Evolutionary conservation across 1,140 invertebrate genomes (phyloP), one percentile per base, ranked within the genome.

Genomic region (Laodelphax striatellus): DNA sequence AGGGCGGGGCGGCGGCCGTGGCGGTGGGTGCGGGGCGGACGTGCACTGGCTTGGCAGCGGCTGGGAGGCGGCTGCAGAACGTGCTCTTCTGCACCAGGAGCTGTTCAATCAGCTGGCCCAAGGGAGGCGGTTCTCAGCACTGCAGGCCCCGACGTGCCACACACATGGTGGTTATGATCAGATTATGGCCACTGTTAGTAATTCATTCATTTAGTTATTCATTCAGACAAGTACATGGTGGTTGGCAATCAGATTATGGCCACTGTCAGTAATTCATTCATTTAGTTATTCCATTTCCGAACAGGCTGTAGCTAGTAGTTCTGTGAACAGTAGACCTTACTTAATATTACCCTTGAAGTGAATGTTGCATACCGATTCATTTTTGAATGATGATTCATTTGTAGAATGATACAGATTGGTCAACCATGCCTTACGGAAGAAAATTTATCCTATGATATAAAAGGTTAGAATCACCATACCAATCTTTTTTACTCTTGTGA

Each of bases 21-120:
- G 82, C 85, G 10, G 79, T 85, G 0, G 83, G 82, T 21, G 77
- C 85, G 0, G 24, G 24, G 9, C 34, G 3, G 90, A 93, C 63
- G 80, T 86, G 46, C 86, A 91, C 70, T 98, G 94, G 95, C 92
- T n/a, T n/a, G 97, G 67, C 88, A 92, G 66, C 93, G 93, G 70
- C 74, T 98, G 8, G n/a, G 94, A 98, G 73, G 89, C 90, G 1
- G 94, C 94, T n/a, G 0, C 95, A 98, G 70, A 98, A 97, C 76
- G 94, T 97, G 31, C 74, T 97, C 4, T 98, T 97, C 75, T 98
- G 94, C 72, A 97, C n/a, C n/a, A 97, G 77, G 95, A 98, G 75
- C 73, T 98, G 2, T 97, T 98, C 71, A 90, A 90, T 62, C 90
- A 97, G 70, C 75, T 98, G 34, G 94, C 94, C 0, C n/a, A n/a